Conservation (phyloP, 2,888 invertebrate genomes). For the Coenonympha arcania region DNA sequence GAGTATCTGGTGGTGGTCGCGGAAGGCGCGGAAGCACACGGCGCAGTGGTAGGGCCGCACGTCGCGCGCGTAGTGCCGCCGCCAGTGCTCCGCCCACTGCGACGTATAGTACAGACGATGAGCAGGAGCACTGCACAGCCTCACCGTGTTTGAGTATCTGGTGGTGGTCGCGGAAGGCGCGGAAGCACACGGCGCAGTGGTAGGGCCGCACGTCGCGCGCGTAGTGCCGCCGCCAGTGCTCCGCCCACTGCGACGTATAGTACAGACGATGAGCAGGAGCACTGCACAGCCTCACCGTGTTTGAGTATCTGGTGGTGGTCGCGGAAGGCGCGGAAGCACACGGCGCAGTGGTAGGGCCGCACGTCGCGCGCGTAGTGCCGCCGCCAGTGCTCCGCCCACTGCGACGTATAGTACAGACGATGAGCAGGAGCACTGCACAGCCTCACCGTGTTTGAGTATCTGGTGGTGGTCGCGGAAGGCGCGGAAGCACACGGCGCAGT, state of each 20-base stretch:
- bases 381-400: conserved; percentile 55
- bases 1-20: conserved; percentile 56
- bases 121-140: no score
- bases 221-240: conserved; percentile 61
- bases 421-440: no score
- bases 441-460: conserved; percentile 59
- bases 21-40: conserved; percentile 62
- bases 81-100: conserved; percentile 57
- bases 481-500: conserved; percentile 64
- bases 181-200: conserved; percentile 64
- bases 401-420: no score
- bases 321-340: conserved; percentile 63
- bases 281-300: conserved; percentile 44
- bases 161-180: conserved; percentile 55
- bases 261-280: no score
- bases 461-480: conserved; percentile 57
- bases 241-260: no score
- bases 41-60: conserved; percentile 61
- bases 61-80: conserved; percentile 59
- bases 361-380: conserved; percentile 60
- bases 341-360: conserved; percentile 60
- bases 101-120: no score
- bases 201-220: conserved; percentile 59
- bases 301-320: conserved; percentile 58
- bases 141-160: conserved; percentile 63